Percentiles rank a stretch among this genome's conserved stretches.
phyloP scores from a whole-genome alignment of 2,797 vertebrate species.

The Macroramphosus scolopax region DNA sequence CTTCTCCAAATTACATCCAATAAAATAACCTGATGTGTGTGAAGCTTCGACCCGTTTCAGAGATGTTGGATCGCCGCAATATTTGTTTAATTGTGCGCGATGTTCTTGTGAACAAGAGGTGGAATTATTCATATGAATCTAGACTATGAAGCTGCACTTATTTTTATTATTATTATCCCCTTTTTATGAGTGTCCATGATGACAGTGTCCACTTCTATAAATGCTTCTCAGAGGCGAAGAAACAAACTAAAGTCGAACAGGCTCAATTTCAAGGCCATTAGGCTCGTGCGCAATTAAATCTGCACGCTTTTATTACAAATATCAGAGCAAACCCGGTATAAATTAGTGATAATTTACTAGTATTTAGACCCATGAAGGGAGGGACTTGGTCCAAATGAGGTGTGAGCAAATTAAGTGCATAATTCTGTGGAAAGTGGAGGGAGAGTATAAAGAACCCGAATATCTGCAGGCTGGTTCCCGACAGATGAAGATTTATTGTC shows the following conservation, averaged over 20 bases:
- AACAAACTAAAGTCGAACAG: no score
- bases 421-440: no score
- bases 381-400: constrained; percentile 90
- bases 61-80: constrained; percentile 70
- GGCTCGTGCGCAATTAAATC: constrained; percentile 92
- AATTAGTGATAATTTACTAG: constrained; percentile 91
- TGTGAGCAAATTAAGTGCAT: constrained; percentile 90
- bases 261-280: constrained; percentile 93
- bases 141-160: no score
- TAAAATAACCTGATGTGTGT: constrained; percentile 75
- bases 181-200: no score
- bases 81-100: constrained; percentile 77
- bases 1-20: constrained; percentile 79
- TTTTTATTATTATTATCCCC: not conserved
- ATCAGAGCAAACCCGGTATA: constrained; percentile 90
- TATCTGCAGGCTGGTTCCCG: no score
- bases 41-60: constrained; percentile 67
- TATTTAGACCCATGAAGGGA: constrained; percentile 86
- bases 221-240: no score
- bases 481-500: no score
- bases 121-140: no score
- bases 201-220: no score
- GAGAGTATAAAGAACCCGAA: no score
- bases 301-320: constrained; percentile 89
- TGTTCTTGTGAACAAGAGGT: no score